A percentile compares a stretch with the other conserved stretches of the same genome.
Conservation (phyloP, 2,888 invertebrate genomes). For the Metallyticus violacea region DNA sequence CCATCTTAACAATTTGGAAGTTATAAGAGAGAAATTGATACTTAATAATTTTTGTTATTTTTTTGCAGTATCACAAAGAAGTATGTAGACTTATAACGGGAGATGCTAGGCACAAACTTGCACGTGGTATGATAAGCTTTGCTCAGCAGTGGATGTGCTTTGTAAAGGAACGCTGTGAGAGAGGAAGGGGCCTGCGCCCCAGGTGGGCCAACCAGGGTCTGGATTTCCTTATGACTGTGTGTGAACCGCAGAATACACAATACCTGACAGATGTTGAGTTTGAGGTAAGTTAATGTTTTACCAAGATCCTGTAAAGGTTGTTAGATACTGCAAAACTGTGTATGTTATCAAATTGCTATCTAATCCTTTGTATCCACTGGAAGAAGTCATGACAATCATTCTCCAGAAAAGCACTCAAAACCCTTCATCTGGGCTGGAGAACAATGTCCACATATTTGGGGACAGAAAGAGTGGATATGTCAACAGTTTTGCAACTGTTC, state of each 20-base stretch:
- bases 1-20: too few relatives aligned
- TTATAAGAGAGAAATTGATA: too few relatives aligned
- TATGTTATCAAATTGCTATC: too few relatives aligned
- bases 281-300: conserved; percentile 51
- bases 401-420: too few relatives aligned
- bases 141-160: conserved; percentile 88
- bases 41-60: conserved; percentile 4
- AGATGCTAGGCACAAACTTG: conserved; percentile 49
- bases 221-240: conserved; percentile 81
- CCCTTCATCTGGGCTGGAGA: too few relatives aligned
- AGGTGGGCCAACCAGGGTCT: conserved; percentile 88
- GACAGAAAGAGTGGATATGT: too few relatives aligned
- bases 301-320: too few relatives aligned
- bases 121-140: conserved; percentile 63
- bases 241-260: conserved; percentile 78
- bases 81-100: conserved; percentile 61
- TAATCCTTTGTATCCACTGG: too few relatives aligned
- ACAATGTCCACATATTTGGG: too few relatives aligned
- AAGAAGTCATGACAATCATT: too few relatives aligned
- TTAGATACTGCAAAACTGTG: too few relatives aligned
- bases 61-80: conserved; percentile 64
- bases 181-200: conserved; percentile 75
- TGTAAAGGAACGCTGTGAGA: conserved; percentile 78
- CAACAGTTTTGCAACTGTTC: too few relatives aligned
- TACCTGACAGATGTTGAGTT: conserved; percentile 76